Base-by-base conservation (phyloP, 2,113 vertebrate species). In the Alosa alosa region DNA sequence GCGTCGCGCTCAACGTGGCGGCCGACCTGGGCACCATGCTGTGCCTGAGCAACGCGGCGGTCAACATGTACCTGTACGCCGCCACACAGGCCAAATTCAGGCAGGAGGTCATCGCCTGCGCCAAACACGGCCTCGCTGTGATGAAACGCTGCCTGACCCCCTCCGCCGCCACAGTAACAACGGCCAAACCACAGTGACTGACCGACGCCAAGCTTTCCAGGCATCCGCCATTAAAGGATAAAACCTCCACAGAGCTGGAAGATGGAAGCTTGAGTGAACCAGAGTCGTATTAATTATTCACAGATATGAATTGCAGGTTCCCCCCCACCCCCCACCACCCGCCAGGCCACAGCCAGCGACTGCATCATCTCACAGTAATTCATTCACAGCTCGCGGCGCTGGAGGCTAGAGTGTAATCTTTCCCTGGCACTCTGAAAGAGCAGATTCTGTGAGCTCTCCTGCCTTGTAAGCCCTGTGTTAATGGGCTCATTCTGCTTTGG, bases 1-100 rank as follows among this genome's bases (percentile, higher is more conserved):
- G 78, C 10, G 81, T 91, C 10, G 7, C 0, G n/a, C 92, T 94
- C 81, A 94, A 94, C 15, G 82, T 93, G 47, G 91, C 83, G 4
- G 91, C 94, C 8, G 93, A 94, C 47, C 84, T 91, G 22, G 93
- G 94, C 0, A 93, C 91, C 49, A 93, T 95, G 93, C 60, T 95
- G 25, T 92, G 92, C 85, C 90, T 95, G 25, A 93, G 88, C 83
- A 94, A 94, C 0, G 86, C 93, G 2, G 93, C 93, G 0, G 82
- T 90, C 1, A 93, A 95, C 86, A 95, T 93, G 92, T 92, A 92
- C 85, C 90, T 95, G 39, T 94, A 94, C 11, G 92, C 91, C 0
- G 93, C 92, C 88, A 94, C 93, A 0, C 93, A 94, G 52, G 64
- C 91, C 22, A 92, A 84, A 81, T 94, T 94, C 87, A 87, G 90